Percentiles rank a stretch among this genome's conserved stretches.
These are phyloP conservation scores for Cheumatopsyche charites DNA, from an alignment of 1,140 invertebrate genomes.

Conservation along the genomic window DNA sequence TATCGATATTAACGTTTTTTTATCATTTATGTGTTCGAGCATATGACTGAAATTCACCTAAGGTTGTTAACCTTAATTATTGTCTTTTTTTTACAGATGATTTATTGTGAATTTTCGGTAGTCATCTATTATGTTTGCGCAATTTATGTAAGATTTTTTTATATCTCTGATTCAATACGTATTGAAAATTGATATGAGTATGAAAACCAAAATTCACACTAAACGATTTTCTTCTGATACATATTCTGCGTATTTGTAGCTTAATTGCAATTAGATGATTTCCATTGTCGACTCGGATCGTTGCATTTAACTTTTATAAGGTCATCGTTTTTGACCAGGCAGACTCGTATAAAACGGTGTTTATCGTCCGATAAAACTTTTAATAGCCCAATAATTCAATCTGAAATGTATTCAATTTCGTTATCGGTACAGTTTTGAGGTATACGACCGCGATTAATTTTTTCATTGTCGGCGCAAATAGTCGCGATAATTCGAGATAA, in stretches of 20 bases:
- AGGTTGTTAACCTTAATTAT: not conserved
- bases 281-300: too few relatives aligned
- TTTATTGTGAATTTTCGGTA: too few relatives aligned
- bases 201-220: too few relatives aligned
- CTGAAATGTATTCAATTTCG: constrained; percentile 3
- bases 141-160: too few relatives aligned
- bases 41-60: not conserved
- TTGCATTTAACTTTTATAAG: too few relatives aligned
- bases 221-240: too few relatives aligned
- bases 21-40: not conserved
- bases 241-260: too few relatives aligned
- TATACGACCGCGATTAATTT: constrained; percentile 8
- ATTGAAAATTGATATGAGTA: too few relatives aligned
- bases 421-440: not conserved
- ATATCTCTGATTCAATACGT: too few relatives aligned
- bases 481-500: constrained; percentile 10
- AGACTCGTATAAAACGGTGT: not conserved
- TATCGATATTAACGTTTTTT: constrained; percentile 18
- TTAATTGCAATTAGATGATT: too few relatives aligned
- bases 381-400: constrained; percentile 6
- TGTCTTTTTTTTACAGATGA: not conserved
- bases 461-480: constrained; percentile 13
- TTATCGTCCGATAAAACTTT: constrained; percentile 19
- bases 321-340: too few relatives aligned
- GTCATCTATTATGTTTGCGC: too few relatives aligned